Evolutionary conservation across 2,888 invertebrate genomes (phyloP), one percentile per base, ranked within the genome.

Genomic region (Ceramica pisi): DNA sequence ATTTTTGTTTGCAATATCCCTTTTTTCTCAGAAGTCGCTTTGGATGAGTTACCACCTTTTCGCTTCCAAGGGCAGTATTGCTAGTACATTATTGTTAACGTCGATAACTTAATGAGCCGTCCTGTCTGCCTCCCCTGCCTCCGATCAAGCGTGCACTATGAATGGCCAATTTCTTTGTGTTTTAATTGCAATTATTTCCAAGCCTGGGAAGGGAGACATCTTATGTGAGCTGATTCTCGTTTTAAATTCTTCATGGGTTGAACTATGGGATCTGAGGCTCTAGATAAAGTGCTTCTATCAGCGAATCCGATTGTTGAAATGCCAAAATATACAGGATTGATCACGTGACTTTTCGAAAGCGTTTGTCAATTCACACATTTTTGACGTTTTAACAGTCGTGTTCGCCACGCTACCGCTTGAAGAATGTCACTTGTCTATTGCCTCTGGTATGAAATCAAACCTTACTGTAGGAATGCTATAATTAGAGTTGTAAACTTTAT

Each of bases 51-150:
- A 55, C 35, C 19, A n/a, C 35, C n/a, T 56, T 56, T 35, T 35
- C 12, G 12, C 12, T n/a, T 56, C 6, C 12, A 6, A 38, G 3
- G 7, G 31, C 21, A 21, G n/a, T 51, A 69, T 77, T 71, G 70
- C 63, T 81, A 79, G 79, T 56, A 75, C 44, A 50, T 75, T 59
- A 60, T 83, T 86, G 85, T 71, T 76, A 66, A 69, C 51, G n/a
- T 85, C 84, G 83, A 86, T 88, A 80, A 75, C 78, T 78, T 87
- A 87, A 88, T 88, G 87, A 86, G 77, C 75, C 85, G 66, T 86
- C 69, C 76, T 78, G 80, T 81, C 81, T 82, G 77, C 78, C 71
- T 72, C 61, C 59, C 57, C 23, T 51, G 38, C 51, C 12, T 48
- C 44, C 69, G 62, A 66, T 75, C 81, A 83, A 73, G 57, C 79